Conservation (phyloP, 2,113 vertebrate species). For the Epinephelus lanceolatus region DNA sequence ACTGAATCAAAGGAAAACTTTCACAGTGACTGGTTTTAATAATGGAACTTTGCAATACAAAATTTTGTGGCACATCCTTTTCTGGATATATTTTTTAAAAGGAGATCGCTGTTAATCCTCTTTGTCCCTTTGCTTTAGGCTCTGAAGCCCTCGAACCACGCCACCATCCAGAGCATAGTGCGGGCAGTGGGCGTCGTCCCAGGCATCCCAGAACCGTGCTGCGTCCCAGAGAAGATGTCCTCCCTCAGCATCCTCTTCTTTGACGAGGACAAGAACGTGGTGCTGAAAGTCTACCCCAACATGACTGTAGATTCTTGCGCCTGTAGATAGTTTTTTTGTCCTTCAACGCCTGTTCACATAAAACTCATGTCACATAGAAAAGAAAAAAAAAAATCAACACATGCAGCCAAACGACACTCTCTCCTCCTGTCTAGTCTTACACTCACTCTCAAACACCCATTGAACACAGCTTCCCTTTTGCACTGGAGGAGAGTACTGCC, state of each 20-base stretch:
- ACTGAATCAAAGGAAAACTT: neutral
- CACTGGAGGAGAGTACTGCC: constrained; percentile 75
- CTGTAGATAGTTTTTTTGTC: constrained; percentile 87
- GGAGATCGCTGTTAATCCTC: neutral
- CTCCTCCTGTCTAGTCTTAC: constrained; percentile 29
- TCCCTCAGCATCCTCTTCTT: constrained; percentile 97
- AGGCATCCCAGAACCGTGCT: constrained; percentile 95
- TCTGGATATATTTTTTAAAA: neutral
- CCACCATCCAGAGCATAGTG: constrained; percentile 98
- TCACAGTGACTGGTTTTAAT: neutral
- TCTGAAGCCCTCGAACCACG: constrained; percentile 96
- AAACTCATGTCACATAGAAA: constrained; percentile 22
- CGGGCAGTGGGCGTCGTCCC: constrained; percentile 93
- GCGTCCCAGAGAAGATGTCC: constrained; percentile 97
- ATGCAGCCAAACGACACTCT: constrained; percentile 16
- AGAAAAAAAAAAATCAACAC: neutral
- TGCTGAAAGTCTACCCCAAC: constrained; percentile 97
- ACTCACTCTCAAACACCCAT: neutral
- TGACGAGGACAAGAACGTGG: constrained; percentile 96
- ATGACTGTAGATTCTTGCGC: constrained; percentile 98
- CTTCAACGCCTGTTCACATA: neutral
- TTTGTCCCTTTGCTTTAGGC: constrained; percentile 81
- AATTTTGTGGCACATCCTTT: neutral
- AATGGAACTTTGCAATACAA: neutral
- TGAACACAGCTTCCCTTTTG: constrained; percentile 59